Evolutionary conservation across 2,888 invertebrate species (phyloP), one percentile per base, ranked within the genome.

Genomic region (Julus scanicus): DNA sequence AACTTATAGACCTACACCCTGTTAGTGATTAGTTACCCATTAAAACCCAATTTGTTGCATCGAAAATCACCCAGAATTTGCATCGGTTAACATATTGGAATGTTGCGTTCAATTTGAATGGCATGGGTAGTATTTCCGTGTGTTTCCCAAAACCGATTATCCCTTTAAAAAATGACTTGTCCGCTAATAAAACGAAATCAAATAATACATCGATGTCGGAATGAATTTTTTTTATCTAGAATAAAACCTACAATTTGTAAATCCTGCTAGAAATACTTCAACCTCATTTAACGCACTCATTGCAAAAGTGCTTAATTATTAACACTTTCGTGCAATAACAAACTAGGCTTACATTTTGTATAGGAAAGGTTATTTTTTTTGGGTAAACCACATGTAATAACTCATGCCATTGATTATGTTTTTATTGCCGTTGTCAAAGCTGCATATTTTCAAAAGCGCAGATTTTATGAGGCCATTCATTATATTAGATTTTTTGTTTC

Each of bases 11-110:
- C 20, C 20, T 71, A 20, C 71, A 71, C 20, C 29, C 20, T 71
- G 29, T 29, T 29, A 29, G 71, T 9, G 71, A 71, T 71, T 71
- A 71, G 71, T 71, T 71, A 2, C 20, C 71, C 71, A 71, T 71
- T 71, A 71, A 71, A 71, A 71, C 11, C 71, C 20, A 71, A 71
- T 71, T 71, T 71, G 71, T 71, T 71, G 71, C 71, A 71, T 71
- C 71, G 71, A 71, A 71, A 71, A 71, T 71, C 29, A 71, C 29
- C 2, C 71, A 29, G 11, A 44, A 44, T 29, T 20, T 71, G 71
- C 71, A 20, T 71, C 71, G 71, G 5, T 20, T 63, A 71, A 11
- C 71, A 20, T 71, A 29, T 71, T 29, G 71, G 29, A 71, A 71
- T 29, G 11, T 71, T 15, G 29, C 29, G 29, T 71, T 71, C 9